These are phyloP conservation scores for Terrapene triunguis DNA, from an alignment of 2,113 vertebrate genomes.

Conservation along the genomic window DNA sequence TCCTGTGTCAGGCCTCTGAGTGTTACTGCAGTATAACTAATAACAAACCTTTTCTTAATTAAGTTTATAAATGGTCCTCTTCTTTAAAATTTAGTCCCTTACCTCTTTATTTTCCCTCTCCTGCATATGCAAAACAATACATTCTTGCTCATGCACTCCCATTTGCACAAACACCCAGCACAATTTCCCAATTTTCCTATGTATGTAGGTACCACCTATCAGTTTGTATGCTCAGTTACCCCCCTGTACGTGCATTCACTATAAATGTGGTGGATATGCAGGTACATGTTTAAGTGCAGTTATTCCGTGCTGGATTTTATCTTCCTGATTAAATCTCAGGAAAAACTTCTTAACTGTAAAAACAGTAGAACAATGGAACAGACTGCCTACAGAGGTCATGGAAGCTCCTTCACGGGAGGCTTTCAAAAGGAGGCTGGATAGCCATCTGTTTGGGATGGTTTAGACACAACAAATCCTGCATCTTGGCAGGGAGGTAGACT, in stretches of 20 bases:
- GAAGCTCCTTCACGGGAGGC: background rate
- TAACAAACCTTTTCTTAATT: background rate
- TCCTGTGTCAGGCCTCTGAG: background rate
- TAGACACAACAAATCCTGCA: background rate
- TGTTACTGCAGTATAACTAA: background rate
- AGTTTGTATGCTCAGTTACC: background rate
- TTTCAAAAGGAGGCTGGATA: background rate
- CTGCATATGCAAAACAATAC: background rate
- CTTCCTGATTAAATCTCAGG: background rate
- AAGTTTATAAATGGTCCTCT: background rate
- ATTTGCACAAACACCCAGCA: background rate
- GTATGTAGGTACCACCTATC: fast-evolving
- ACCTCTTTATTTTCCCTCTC: background rate
- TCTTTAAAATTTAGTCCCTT: background rate
- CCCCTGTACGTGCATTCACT: background rate
- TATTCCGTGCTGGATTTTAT: background rate
- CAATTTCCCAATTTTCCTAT: background rate
- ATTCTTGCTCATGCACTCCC: background rate
- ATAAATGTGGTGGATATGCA: background rate
- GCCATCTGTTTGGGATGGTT: background rate
- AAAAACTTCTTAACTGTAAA: background rate
- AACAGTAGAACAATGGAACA: background rate
- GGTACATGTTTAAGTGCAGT: background rate
- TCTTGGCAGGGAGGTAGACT: background rate
- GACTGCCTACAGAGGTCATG: background rate